Conservation (phyloP, 2,113 vertebrate species). For the Salvelinus namaycush region DNA sequence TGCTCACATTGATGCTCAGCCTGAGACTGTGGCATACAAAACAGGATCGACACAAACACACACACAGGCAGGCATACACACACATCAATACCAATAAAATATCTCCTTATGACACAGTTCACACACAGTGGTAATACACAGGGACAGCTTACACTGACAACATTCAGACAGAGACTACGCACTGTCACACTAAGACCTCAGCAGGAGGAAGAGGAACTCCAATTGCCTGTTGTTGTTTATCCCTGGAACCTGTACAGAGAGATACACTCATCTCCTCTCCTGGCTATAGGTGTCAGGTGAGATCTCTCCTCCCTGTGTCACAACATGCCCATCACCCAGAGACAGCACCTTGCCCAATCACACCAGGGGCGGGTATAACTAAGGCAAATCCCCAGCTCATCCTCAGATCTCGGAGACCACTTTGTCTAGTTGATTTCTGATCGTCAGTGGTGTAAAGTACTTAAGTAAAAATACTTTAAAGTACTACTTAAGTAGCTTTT, state of each 20-base stretch:
- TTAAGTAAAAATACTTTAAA: no score
- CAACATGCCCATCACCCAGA: neutral
- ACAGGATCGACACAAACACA: neutral
- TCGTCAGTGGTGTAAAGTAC: neutral
- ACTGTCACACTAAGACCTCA: neutral
- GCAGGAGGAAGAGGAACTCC: no score
- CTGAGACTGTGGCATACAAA: conserved; percentile 17
- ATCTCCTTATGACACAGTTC: neutral
- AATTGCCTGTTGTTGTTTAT: neutral
- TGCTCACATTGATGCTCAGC: conserved; percentile 24
- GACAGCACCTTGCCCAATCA: no score
- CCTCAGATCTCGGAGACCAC: neutral
- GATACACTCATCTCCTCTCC: neutral
- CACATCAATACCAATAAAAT: neutral
- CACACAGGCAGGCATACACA: neutral
- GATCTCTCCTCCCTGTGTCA: no score
- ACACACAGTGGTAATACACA: neutral
- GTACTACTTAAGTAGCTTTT: no score
- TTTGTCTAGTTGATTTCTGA: conserved; percentile 9
- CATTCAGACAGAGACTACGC: no score
- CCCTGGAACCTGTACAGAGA: neutral
- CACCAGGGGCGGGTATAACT: neutral
- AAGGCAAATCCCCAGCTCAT: neutral
- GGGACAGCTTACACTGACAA: neutral
- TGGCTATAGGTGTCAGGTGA: no score